Evolutionary conservation across 2,888 invertebrate species (phyloP).

Genomic region (Phaedon cochleariae): DNA sequence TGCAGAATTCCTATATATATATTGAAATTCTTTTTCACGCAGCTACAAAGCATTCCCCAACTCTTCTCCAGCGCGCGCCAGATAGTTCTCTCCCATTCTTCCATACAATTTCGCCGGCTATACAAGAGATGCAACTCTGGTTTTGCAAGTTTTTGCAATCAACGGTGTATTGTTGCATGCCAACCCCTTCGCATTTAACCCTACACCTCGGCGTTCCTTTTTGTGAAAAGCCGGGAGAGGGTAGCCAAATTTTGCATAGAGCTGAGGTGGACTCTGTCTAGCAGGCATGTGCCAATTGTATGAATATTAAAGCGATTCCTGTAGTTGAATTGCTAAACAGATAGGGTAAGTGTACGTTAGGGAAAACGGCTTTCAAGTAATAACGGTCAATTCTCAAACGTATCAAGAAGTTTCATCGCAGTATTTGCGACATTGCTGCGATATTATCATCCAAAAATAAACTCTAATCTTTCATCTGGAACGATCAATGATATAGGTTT

Average conservation of each 20-base stretch:
- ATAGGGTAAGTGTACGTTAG: slow-evolving; percentile 23
- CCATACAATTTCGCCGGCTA: slow-evolving; percentile 8
- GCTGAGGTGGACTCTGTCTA: slow-evolving; percentile 26
- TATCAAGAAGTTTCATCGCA: neutral
- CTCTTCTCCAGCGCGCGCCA: neutral
- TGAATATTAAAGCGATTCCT: slow-evolving; percentile 39
- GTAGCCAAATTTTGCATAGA: slow-evolving; percentile 36
- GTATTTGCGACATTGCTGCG: too few relatives aligned
- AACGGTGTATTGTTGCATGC: slow-evolving; percentile 43
- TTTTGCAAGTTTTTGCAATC: slow-evolving; percentile 49
- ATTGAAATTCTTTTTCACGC: neutral
- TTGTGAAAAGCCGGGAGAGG: slow-evolving; percentile 34
- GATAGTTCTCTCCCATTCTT: neutral
- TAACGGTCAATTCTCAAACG: slow-evolving; percentile 20
- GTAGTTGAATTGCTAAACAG: slow-evolving; percentile 25
- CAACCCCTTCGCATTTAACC: slow-evolving; percentile 41
- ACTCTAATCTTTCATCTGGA: too few relatives aligned
- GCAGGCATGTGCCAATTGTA: slow-evolving; percentile 44
- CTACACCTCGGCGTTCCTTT: slow-evolving; percentile 39
- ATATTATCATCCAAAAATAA: too few relatives aligned
- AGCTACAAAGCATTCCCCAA: slow-evolving; percentile 10
- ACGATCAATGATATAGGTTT: too few relatives aligned
- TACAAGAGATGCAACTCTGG: slow-evolving; percentile 37
- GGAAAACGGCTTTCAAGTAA: slow-evolving; percentile 21
- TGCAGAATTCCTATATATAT: neutral